These are phyloP conservation scores for Arctia plantaginis DNA, from an alignment of 2,888 invertebrate genomes.

Conservation along the genomic window DNA sequence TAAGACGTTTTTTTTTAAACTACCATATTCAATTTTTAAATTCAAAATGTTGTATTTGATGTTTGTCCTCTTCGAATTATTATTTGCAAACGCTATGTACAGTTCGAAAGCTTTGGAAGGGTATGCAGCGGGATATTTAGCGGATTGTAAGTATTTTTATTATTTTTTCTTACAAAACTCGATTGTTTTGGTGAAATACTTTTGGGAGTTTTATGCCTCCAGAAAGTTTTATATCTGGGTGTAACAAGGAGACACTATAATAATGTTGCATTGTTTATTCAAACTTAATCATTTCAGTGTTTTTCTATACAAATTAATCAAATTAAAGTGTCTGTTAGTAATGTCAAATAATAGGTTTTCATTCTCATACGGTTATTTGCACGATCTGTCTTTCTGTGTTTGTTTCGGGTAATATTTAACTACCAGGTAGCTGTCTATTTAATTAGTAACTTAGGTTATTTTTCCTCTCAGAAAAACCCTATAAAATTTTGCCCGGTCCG, in stretches of 20 bases:
- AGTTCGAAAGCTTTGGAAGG: constrained; percentile 69
- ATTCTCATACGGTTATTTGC: too few species aligned
- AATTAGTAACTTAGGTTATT: too few species aligned
- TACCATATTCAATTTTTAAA: background rate
- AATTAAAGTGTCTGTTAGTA: too few species aligned
- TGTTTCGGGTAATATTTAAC: too few species aligned
- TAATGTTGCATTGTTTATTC: too few species aligned
- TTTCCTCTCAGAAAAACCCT: too few species aligned
- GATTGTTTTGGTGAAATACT: background rate
- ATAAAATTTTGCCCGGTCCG: too few species aligned
- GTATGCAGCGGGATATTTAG: constrained; percentile 67
- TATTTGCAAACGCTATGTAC: constrained; percentile 53
- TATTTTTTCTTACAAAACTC: background rate
- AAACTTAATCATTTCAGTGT: too few species aligned
- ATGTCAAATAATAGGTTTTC: too few species aligned
- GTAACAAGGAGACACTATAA: background rate
- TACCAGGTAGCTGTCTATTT: too few species aligned
- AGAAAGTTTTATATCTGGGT: background rate
- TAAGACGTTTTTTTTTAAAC: constrained; percentile 9
- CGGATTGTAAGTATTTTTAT: constrained; percentile 68
- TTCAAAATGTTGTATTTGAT: constrained; percentile 25
- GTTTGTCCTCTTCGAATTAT: constrained; percentile 32
- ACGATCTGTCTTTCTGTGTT: too few species aligned
- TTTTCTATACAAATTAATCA: too few species aligned
- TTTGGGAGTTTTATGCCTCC: background rate